Conservation (phyloP, 2,797 vertebrate genomes). For the Micrastur ruficollis region DNA sequence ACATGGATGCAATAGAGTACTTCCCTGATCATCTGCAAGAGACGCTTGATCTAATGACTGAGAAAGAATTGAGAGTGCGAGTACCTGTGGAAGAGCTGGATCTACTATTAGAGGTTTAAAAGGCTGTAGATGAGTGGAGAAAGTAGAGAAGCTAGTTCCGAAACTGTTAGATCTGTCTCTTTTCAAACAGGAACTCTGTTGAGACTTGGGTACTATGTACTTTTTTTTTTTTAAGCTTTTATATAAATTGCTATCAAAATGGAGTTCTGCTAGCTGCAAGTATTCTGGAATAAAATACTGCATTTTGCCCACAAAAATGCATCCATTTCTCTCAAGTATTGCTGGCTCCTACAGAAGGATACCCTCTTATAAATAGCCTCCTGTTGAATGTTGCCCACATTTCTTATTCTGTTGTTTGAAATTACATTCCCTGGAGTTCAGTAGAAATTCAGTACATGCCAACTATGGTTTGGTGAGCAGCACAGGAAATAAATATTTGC, state of each 20-base stretch:
- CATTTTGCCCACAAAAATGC: not conserved
- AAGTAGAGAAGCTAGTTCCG: not conserved
- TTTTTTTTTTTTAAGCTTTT: not conserved
- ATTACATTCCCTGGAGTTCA: not conserved
- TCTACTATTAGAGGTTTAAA: slow-evolving; percentile 81
- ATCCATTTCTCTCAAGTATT: not conserved
- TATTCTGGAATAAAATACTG: not conserved
- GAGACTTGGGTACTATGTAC: not conserved
- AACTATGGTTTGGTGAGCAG: not conserved
- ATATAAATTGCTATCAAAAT: not conserved
- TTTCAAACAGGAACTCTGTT: not conserved
- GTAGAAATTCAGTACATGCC: not conserved
- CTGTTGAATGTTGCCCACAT: not conserved
- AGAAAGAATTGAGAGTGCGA: slow-evolving; percentile 84
- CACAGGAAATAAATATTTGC: slow-evolving; percentile 34
- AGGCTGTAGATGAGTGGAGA: not conserved
- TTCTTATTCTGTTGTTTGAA: not conserved
- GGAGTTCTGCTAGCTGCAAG: not conserved
- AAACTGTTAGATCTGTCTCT: not conserved
- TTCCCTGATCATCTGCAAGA: slow-evolving; percentile 83
- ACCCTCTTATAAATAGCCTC: not conserved
- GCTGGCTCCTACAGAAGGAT: not conserved
- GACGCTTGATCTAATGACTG: slow-evolving; percentile 81
- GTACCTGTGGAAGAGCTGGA: slow-evolving; percentile 85
- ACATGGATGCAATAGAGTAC: slow-evolving; percentile 80